Evolutionary conservation across 2,797 vertebrate species (phyloP).

Genomic region (Semotilus atromaculatus): DNA sequence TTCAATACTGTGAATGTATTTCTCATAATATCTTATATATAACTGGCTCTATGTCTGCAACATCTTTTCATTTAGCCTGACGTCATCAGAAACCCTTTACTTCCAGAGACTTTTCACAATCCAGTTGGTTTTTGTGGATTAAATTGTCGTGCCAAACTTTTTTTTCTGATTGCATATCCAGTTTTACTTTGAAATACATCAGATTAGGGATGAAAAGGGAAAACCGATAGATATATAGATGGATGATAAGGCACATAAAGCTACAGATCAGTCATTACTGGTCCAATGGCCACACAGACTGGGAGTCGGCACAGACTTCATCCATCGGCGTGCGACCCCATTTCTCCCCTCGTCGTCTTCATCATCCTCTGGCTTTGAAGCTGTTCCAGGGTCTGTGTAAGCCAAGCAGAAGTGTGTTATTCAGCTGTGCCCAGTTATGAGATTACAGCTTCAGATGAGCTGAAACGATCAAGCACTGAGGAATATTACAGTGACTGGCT

Average conservation of each 20-base stretch:
- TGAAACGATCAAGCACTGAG: background rate
- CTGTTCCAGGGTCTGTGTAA: slow-evolving; percentile 29
- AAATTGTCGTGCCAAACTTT: background rate
- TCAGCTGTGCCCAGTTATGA: slow-evolving; percentile 35
- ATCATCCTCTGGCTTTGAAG: slow-evolving; percentile 20
- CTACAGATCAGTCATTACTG: background rate
- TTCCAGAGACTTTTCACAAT: background rate
- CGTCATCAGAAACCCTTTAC: background rate
- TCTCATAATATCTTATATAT: no score
- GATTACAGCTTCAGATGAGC: slow-evolving; percentile 28
- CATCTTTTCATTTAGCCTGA: background rate
- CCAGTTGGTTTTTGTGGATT: background rate
- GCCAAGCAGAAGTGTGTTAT: background rate
- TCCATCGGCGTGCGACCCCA: background rate
- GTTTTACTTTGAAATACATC: background rate
- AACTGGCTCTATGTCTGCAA: background rate
- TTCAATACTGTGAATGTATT: no score
- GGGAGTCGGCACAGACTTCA: background rate
- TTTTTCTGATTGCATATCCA: background rate
- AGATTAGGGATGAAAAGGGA: background rate
- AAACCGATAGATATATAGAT: no score
- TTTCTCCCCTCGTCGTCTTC: slow-evolving; percentile 18
- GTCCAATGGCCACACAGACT: background rate
- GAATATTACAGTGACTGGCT: background rate
- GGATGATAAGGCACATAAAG: background rate